Percentiles rank a stretch among this genome's conserved stretches.
Conservation (phyloP, 2,888 invertebrate genomes). For the Leptinotarsa juncta region DNA sequence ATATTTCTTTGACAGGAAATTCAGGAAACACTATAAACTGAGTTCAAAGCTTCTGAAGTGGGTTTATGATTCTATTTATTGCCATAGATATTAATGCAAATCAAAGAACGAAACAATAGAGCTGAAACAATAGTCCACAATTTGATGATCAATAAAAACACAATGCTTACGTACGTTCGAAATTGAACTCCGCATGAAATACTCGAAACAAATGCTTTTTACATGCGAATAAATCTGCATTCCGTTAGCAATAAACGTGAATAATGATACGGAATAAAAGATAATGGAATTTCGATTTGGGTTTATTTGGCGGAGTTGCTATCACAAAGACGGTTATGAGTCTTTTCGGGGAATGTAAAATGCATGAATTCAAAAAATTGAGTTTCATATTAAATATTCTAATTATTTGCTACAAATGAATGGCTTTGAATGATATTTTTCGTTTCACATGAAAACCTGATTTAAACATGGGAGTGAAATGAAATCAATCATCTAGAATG, state of each 20-base stretch:
- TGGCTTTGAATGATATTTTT: too few species aligned
- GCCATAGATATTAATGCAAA: neutral
- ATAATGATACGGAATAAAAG: conserved; percentile 7
- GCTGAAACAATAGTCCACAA: conserved; percentile 12
- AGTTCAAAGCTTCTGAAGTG: neutral
- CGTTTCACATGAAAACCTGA: too few species aligned
- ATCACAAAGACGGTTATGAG: neutral
- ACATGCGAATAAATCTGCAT: conserved; percentile 12
- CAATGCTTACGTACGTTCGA: conserved; percentile 8
- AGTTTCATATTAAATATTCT: too few species aligned
- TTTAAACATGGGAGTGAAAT: too few species aligned
- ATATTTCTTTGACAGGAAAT: too few species aligned
- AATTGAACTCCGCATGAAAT: conserved; percentile 17
- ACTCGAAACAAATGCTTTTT: neutral
- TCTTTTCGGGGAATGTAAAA: too few species aligned
- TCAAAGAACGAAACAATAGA: conserved; percentile 3
- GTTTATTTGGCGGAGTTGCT: neutral
- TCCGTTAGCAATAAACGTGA: conserved; percentile 4
- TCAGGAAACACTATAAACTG: neutral
- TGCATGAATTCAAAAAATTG: too few species aligned
- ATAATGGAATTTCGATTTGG: neutral
- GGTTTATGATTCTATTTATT: neutral
- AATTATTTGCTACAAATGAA: too few species aligned
- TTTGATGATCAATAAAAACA: conserved; percentile 18
- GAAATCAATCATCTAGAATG: too few species aligned